Conservation (phyloP, 2,113 vertebrate genomes). For the Periophthalmodon schlosseri region DNA sequence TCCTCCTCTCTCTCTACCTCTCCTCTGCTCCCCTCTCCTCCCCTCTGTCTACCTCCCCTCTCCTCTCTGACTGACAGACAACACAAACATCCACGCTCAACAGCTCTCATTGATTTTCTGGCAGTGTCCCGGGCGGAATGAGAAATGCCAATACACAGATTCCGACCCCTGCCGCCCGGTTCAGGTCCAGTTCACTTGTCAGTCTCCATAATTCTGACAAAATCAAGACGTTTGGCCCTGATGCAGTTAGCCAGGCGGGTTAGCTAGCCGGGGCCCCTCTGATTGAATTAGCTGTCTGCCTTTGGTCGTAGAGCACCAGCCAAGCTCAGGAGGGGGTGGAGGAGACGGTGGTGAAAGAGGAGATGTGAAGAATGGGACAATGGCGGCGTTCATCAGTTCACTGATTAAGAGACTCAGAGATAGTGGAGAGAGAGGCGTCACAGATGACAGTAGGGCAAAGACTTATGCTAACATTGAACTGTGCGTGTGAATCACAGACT, state of each 20-base stretch:
- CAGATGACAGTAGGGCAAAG: neutral
- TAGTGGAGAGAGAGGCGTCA: neutral
- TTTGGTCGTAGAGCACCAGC: constrained; percentile 65
- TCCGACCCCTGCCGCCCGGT: constrained; percentile 88
- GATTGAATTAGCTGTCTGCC: constrained; percentile 74
- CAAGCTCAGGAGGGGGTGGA: constrained; percentile 57
- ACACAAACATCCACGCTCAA: constrained; percentile 83
- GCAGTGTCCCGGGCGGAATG: constrained; percentile 90
- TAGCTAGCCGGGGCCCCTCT: constrained; percentile 61
- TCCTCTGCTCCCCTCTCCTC: too few relatives aligned
- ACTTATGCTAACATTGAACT: too few relatives aligned
- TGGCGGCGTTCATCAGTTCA: constrained; percentile 31
- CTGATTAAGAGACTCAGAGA: constrained; percentile 25
- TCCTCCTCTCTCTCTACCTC: too few relatives aligned
- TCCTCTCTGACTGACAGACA: constrained; percentile 70
- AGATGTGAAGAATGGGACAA: constrained; percentile 31
- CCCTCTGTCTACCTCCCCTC: constrained; percentile 11
- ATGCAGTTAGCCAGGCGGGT: constrained; percentile 79
- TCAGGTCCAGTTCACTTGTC: constrained; percentile 97
- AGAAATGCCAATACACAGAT: constrained; percentile 96
- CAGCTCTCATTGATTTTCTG: constrained; percentile 92
- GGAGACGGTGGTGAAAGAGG: constrained; percentile 58
- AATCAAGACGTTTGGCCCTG: constrained; percentile 89
- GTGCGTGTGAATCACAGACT: too few relatives aligned
- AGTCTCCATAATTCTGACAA: constrained; percentile 95